phyloP scores from a whole-genome alignment of 2,888 invertebrate genomes.

The Athalia circularis region DNA sequence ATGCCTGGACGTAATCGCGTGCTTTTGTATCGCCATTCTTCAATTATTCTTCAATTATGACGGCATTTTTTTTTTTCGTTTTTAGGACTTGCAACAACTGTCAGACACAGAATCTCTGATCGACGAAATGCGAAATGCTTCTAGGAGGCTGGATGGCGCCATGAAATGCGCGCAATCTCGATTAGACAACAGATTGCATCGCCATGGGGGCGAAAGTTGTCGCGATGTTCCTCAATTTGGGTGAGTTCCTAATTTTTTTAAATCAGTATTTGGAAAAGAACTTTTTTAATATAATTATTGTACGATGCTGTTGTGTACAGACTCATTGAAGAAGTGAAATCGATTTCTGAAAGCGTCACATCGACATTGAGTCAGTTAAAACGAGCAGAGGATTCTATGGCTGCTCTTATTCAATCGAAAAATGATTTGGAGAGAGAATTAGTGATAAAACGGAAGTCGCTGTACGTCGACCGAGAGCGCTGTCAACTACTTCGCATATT shows the following conservation, averaged over 20 bases:
- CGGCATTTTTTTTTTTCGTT: neutral
- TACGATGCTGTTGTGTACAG: slow-evolving; percentile 52
- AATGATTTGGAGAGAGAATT: slow-evolving; percentile 70
- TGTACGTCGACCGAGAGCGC: slow-evolving; percentile 70
- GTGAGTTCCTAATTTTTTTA: slow-evolving; percentile 66
- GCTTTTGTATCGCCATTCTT: neutral
- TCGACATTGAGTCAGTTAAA: slow-evolving; percentile 66
- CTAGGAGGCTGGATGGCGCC: slow-evolving; percentile 85
- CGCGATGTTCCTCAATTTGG: slow-evolving; percentile 86
- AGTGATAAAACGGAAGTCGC: slow-evolving; percentile 71
- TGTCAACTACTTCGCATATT: slow-evolving; percentile 68
- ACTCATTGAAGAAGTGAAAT: slow-evolving; percentile 67
- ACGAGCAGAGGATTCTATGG: slow-evolving; percentile 67
- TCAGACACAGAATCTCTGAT: slow-evolving; percentile 86
- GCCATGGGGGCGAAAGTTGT: slow-evolving; percentile 89
- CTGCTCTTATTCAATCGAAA: slow-evolving; percentile 62
- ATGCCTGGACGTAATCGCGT: neutral
- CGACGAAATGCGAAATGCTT: slow-evolving; percentile 79
- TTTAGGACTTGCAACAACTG: slow-evolving; percentile 76
- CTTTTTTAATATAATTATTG: neutral
- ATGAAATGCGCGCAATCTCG: slow-evolving; percentile 92
- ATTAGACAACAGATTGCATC: slow-evolving; percentile 83
- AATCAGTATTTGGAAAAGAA: neutral
- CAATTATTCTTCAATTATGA: neutral
- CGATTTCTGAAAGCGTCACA: slow-evolving; percentile 61